Base-by-base conservation (phyloP, 1,140 invertebrate genomes). In the Hormaphis cornu region DNA sequence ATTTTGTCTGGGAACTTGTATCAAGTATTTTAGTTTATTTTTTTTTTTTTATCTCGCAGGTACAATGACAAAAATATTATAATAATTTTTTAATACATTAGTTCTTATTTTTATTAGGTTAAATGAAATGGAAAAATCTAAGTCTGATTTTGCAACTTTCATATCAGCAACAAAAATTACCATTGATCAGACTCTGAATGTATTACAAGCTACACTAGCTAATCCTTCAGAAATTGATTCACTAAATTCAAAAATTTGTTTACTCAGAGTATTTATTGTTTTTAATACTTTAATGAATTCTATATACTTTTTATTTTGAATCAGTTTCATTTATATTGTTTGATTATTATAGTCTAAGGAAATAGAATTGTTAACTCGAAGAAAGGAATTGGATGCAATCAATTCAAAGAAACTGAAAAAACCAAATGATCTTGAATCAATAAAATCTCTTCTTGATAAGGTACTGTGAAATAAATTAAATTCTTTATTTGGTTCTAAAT, bases 181-280 rank as follows among this genome's bases (percentile, higher is more conserved):
- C 48, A 72, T 59, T 76, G 81, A 53, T 72, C 82, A 16, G 76
- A 80, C 35, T 81, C 78, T 82, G 16, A 70, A 70, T 46, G 78
- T 82, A 46, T 78, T 88, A 61, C 75, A 88, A 71, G 77, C 80
- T 56, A 84, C 84, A 35, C 81, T 80, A 69, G 82, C 84, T 24
- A 85, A 85, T 79, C 83, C 86, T 22, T 84, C 86, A 9, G 86
- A 88, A 75, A 81, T 83, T 70, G 83, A 83, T 9, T 84, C 82
- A n/a, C 78, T 86, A 69, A 80, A 82, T 28, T 82, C 85, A 20
- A 78, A 84, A 70, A 76, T 84, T 44, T 84, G 81, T 52, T 79
- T 84, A 72, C 83, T 89, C 44, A 87, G 86, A 81, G 87, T 88
- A 75, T 75, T 75, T 44, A 22, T 63, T 35, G 35, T 50, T 16